Percentiles rank a stretch among this genome's conserved stretches.
These are phyloP conservation scores for Deroplatys truncata DNA, from an alignment of 2,888 invertebrate genomes.

Conservation along the genomic window DNA sequence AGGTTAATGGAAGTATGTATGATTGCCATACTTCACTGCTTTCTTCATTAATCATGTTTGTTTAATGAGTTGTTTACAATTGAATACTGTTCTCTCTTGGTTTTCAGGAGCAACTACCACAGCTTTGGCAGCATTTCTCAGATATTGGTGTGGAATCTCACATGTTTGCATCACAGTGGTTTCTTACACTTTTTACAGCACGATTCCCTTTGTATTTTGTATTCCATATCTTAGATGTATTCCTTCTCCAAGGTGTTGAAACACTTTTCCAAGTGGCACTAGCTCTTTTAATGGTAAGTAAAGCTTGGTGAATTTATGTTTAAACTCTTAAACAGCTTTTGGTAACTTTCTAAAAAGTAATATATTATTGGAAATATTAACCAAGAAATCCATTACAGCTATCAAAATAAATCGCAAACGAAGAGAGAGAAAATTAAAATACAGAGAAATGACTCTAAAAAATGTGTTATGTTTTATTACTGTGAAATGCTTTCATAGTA, in stretches of 20 bases:
- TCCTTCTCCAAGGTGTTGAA: conserved; percentile 90
- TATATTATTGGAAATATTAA: no score
- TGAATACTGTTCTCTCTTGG: background rate
- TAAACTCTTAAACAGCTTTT: background rate
- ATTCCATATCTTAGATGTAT: conserved; percentile 95
- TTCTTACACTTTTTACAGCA: conserved; percentile 98
- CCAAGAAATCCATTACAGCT: no score
- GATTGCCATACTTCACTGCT: background rate
- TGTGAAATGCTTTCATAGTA: no score
- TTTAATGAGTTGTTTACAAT: background rate
- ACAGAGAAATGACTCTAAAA: no score
- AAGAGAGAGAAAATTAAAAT: no score
- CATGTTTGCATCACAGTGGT: conserved; percentile 99
- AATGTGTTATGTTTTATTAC: no score
- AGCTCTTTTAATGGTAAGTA: conserved; percentile 77
- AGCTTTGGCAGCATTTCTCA: conserved; percentile 76
- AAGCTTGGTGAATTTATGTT: background rate
- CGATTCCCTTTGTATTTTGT: conserved; percentile 96
- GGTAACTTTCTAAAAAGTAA: background rate
- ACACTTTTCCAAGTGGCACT: conserved; percentile 95
- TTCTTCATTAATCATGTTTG: background rate
- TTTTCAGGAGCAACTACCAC: conserved; percentile 71
- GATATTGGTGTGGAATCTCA: conserved; percentile 90
- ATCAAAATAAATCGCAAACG: no score
- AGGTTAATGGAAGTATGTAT: conserved; percentile 75